These are phyloP conservation scores for Drosophila equinoxialis DNA, from an alignment of 1,140 invertebrate genomes.

Conservation along the genomic window DNA sequence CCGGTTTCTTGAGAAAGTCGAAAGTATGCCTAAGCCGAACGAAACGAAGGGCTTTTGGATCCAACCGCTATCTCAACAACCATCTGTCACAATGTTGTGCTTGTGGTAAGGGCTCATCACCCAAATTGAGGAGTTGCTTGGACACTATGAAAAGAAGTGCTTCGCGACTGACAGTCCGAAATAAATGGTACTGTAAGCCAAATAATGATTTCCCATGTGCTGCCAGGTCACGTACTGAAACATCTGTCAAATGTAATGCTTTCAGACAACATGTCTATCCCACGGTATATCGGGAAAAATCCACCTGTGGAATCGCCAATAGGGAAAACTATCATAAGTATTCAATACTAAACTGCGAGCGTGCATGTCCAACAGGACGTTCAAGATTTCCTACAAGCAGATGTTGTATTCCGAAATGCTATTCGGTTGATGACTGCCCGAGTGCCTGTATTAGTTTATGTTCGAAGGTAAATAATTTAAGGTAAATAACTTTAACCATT, in stretches of 20 bases:
- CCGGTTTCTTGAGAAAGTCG: constrained; percentile 27
- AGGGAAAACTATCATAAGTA: background rate
- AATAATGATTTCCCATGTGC: background rate
- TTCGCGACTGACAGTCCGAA: background rate
- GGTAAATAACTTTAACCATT: background rate
- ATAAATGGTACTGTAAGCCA: background rate
- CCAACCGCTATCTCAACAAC: background rate
- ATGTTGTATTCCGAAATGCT: background rate
- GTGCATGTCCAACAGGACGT: background rate
- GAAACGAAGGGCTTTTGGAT: background rate
- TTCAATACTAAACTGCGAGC: constrained; percentile 7
- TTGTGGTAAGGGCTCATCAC: background rate
- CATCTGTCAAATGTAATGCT: background rate
- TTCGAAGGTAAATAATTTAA: background rate
- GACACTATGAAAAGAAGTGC: background rate
- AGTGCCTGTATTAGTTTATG: background rate
- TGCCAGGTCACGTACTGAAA: background rate
- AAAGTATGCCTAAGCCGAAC: constrained; percentile 11
- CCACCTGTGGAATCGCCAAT: background rate
- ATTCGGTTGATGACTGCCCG: background rate
- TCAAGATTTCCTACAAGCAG: background rate
- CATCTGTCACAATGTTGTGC: background rate
- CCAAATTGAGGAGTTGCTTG: background rate
- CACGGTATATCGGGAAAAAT: constrained; percentile 27
- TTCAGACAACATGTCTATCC: constrained; percentile 22